Conservation (phyloP, 2,113 vertebrate species). For the Gnathonemus longibarbis region DNA sequence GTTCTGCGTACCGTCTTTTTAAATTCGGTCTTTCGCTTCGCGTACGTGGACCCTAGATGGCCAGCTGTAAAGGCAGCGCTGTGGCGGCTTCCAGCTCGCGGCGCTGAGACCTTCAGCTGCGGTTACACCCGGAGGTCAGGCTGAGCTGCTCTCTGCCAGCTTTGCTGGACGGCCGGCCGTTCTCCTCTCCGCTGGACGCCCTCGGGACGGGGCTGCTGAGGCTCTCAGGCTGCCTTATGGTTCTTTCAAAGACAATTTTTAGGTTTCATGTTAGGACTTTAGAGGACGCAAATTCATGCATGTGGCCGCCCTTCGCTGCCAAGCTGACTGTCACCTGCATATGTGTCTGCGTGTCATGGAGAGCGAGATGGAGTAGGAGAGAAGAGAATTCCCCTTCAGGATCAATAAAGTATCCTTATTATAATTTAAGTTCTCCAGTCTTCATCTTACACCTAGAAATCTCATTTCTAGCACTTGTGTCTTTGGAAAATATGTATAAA, state of each 20-base stretch:
- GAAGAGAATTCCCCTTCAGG: neutral
- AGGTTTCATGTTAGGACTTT: neutral
- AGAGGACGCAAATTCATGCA: neutral
- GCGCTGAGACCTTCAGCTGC: neutral
- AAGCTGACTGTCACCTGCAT: neutral
- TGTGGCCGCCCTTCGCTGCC: neutral
- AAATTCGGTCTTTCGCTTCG: neutral
- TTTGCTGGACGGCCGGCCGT: neutral
- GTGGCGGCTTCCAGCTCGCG: neutral
- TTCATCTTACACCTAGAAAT: neutral
- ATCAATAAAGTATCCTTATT: neutral
- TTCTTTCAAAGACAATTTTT: neutral
- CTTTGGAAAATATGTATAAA: neutral
- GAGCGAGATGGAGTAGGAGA: neutral
- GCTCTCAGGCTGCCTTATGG: neutral
- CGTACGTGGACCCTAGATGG: neutral
- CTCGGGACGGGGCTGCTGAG: neutral
- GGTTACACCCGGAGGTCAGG: neutral
- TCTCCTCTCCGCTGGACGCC: neutral
- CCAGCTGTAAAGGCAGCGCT: neutral
- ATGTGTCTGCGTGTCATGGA: neutral
- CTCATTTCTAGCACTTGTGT: neutral
- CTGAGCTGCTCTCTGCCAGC: neutral
- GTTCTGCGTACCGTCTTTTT: neutral
- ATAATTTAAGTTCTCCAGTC: neutral